These are phyloP conservation scores for Aldrovandia affinis DNA, from an alignment of 2,797 vertebrate genomes.

Conservation along the genomic window DNA sequence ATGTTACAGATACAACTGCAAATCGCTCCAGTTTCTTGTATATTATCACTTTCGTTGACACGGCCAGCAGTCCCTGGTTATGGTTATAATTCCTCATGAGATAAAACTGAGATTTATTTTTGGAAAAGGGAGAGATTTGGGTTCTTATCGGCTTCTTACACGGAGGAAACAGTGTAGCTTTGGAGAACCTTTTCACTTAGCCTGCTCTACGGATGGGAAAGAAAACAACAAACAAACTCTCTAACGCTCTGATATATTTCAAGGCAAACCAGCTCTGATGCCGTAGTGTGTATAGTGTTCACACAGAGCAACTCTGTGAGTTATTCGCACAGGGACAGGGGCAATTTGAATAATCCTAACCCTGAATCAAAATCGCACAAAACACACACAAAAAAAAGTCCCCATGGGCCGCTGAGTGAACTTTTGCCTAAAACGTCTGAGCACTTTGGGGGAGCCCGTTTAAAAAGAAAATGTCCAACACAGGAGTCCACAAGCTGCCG, in stretches of 20 bases:
- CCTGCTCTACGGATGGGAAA: constrained; percentile 9
- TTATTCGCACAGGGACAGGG: not conserved
- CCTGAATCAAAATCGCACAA: constrained; percentile 3
- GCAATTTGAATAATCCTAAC: constrained; percentile 1
- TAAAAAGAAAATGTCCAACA: not conserved
- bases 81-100: not conserved
- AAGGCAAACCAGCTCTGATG: not conserved
- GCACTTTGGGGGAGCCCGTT: not conserved
- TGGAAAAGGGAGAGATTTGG: not conserved
- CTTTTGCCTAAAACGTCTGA: constrained; percentile 10
- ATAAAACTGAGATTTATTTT: not conserved
- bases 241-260: no score
- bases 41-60: not conserved
- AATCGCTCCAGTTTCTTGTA: not conserved
- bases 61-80: no score
- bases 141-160: not conserved
- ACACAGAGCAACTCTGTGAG: constrained; percentile 1
- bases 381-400: not conserved
- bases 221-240: no score
- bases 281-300: constrained; percentile 4
- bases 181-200: constrained; percentile 14
- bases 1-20: not conserved
- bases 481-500: constrained; percentile 18
- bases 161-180: not conserved
- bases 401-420: not conserved